phyloP scores from a whole-genome alignment of 2,888 invertebrate genomes.

The Antitype chi region DNA sequence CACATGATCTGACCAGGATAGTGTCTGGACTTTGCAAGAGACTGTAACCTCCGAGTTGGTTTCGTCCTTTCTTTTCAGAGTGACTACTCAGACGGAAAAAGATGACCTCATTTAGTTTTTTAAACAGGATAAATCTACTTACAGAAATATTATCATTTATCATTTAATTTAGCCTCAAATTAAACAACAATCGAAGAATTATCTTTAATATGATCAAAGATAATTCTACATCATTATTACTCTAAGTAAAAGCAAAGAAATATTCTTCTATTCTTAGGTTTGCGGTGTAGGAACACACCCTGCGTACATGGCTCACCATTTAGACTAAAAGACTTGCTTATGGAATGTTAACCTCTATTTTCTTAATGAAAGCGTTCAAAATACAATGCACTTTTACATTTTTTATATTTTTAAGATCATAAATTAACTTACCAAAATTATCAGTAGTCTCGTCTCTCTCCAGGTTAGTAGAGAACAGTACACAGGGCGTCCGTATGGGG shows the following conservation, averaged over 20 bases:
- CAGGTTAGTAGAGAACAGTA: conserved; percentile 94
- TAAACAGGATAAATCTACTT: too few relatives aligned
- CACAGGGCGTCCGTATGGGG: conserved; percentile 84
- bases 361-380: neutral
- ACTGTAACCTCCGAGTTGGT: too few relatives aligned
- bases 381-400: neutral
- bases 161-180: neutral
- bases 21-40: too few relatives aligned
- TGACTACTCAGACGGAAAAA: too few relatives aligned
- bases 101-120: too few relatives aligned
- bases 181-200: neutral
- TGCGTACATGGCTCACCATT: neutral
- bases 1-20: too few relatives aligned
- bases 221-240: too few relatives aligned
- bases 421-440: conserved; percentile 92
- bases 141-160: too few relatives aligned
- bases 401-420: neutral
- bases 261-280: neutral
- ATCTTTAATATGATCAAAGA: too few relatives aligned
- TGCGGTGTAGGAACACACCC: neutral
- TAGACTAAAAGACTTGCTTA: neutral
- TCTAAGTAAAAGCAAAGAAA: too few relatives aligned
- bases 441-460: conserved; percentile 96
- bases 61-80: too few relatives aligned
- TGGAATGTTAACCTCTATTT: neutral